phyloP scores from a whole-genome alignment of 2,113 vertebrate species.

The Balaeniceps rex region DNA sequence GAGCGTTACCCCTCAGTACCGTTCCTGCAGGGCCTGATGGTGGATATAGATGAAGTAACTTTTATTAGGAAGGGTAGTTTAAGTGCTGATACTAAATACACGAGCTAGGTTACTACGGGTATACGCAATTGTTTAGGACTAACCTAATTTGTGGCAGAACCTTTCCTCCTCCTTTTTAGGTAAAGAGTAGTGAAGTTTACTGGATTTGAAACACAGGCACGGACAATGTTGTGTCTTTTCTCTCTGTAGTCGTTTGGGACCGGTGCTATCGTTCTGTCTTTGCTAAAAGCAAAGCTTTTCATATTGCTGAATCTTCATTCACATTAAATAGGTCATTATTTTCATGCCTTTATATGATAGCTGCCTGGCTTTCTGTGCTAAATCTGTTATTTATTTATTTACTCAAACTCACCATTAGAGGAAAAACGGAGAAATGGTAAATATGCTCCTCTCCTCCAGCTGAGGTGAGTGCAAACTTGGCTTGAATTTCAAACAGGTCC shows the following conservation, averaged over 20 bases:
- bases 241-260: neutral
- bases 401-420: neutral
- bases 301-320: neutral
- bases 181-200: neutral
- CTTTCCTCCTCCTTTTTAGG: neutral
- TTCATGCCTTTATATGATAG: neutral
- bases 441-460: neutral
- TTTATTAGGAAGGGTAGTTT: neutral
- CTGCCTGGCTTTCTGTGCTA: neutral
- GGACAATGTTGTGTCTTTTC: neutral
- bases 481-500: neutral
- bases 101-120: neutral
- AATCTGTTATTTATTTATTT: neutral
- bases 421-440: neutral
- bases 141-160: neutral
- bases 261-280: neutral
- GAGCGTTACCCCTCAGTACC: neutral
- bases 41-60: neutral
- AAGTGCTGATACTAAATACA: neutral
- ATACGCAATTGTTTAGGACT: accelerated
- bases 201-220: neutral
- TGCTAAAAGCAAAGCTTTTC: neutral
- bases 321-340: neutral
- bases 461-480: neutral
- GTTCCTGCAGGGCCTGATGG: neutral